Percentiles rank a stretch among this genome's conserved stretches.
These are phyloP conservation scores for Melanotaenia trifasciata DNA, from an alignment of 2,797 vertebrate genomes.

Conservation along the genomic window DNA sequence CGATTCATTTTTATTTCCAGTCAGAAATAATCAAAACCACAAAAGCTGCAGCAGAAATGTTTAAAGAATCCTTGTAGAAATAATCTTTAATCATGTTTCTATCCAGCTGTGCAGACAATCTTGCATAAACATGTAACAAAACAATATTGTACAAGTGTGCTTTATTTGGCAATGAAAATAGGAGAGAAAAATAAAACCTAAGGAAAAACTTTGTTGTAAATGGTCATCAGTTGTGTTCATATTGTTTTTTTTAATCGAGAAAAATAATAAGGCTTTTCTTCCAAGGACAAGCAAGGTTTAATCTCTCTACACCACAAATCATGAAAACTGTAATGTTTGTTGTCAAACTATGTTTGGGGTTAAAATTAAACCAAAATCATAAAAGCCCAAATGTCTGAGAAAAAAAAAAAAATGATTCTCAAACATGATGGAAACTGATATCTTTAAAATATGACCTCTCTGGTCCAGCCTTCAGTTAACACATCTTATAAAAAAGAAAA, in stretches of 20 bases:
- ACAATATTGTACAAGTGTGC: constrained; percentile 49
- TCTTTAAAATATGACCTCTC: background rate
- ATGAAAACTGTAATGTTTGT: background rate
- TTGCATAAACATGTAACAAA: constrained; percentile 52
- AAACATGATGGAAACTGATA: background rate
- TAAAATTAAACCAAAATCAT: background rate
- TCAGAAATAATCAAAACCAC: constrained; percentile 38
- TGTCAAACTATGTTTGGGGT: constrained; percentile 14
- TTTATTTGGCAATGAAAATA: constrained; percentile 49
- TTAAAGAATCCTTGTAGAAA: constrained; percentile 30
- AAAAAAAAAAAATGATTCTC: background rate
- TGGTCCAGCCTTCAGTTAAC: background rate
- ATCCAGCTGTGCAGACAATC: constrained; percentile 38
- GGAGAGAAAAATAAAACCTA: constrained; percentile 3
- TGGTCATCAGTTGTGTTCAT: constrained; percentile 56
- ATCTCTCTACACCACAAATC: constrained; percentile 31
- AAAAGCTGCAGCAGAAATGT: constrained; percentile 26
- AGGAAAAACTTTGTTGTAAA: constrained; percentile 29
- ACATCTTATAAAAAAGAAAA: too few relatives aligned
- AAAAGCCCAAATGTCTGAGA: background rate
- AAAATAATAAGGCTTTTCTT: constrained; percentile 35
- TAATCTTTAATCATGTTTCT: constrained; percentile 45
- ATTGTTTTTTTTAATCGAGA: constrained; percentile 53
- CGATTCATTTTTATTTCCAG: constrained; percentile 16
- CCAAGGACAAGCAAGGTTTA: constrained; percentile 48